Base-by-base conservation (phyloP, 2,113 vertebrate genomes). In the Synodontis membranacea region DNA sequence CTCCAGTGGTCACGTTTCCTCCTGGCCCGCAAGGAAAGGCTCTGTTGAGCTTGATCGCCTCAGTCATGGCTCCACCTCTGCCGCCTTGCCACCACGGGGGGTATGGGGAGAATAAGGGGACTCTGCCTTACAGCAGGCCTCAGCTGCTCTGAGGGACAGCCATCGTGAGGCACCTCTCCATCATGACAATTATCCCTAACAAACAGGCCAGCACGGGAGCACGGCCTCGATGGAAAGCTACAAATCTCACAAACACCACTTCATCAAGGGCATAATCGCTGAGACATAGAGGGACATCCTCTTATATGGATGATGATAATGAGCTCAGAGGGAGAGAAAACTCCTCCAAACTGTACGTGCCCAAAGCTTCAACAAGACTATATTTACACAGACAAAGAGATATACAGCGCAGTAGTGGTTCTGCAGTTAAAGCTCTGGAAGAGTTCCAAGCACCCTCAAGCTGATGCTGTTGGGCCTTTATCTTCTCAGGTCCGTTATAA, bases 151-250 rank as follows among this genome's bases (percentile, higher is more conserved):
- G 84, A 78, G 78, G 79, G 86, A 23, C 66, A 39, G 84, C 37
- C 81, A 46, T 50, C 79, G 82, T 82, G 89, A 76, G 82, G 84
- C 76, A 78, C 80, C 81, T 84, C 84, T 90, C 76, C 82, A 86
- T 86, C 86, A 78, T 68, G 39, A 88, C 86, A 90, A 89, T 88
- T 89, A 89, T n/a, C 60, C 79, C 81, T 86, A 89, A 88, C 80
- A 84, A 88, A 83, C 75, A 68, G 75, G 80, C 81, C 72, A 75
- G 85, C 64, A 84, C 44, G n/a, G 37, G 48, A 84, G 81, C 89
- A 85, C 44, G 84, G 60, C 89, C 82, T 50, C 39, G 84, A 72
- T 80, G 87, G 85, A 78, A 84, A 66, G 80, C 44, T 42, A 68
- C 68, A 83, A 31, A 87, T 83, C 80, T 76, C 58, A 54, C 44